Conservation (phyloP, 2,888 invertebrate species). For the Polymixis flavicincta region DNA sequence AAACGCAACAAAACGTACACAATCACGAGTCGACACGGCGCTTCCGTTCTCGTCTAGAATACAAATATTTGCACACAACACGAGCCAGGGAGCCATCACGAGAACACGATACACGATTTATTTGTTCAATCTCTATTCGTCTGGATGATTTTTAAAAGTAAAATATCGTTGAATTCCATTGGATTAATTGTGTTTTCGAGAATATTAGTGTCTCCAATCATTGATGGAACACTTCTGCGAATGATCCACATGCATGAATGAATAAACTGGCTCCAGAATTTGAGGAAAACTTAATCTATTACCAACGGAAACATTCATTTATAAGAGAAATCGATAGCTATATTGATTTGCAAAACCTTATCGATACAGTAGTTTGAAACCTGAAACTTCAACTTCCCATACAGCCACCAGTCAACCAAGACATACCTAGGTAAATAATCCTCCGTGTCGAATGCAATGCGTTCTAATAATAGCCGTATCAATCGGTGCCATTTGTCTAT, state of each 20-base stretch:
- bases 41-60: constrained; percentile 80
- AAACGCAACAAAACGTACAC: constrained; percentile 69
- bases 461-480: constrained; percentile 80
- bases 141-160: constrained; percentile 20
- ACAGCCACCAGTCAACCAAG: constrained; percentile 31
- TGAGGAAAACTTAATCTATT: constrained; percentile 31
- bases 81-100: constrained; percentile 42
- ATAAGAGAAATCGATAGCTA: constrained; percentile 1
- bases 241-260: constrained; percentile 30
- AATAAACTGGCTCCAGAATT: constrained; percentile 28
- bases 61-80: constrained; percentile 73
- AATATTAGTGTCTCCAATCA: constrained; percentile 25
- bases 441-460: constrained; percentile 63
- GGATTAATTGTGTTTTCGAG: not conserved
- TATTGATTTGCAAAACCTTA: constrained; percentile 18
- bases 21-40: constrained; percentile 69
- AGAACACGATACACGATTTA: constrained; percentile 46
- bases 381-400: constrained; percentile 35
- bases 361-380: constrained; percentile 24
- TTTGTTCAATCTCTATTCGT: constrained; percentile 38
- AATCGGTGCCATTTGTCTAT: constrained; percentile 80
- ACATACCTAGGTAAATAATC: constrained; percentile 69
- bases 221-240: constrained; percentile 28
- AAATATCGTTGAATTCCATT: constrained; percentile 20
- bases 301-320: constrained; percentile 8